These are phyloP conservation scores for Eilema depressum DNA, from an alignment of 2,888 invertebrate species.

Conservation along the genomic window DNA sequence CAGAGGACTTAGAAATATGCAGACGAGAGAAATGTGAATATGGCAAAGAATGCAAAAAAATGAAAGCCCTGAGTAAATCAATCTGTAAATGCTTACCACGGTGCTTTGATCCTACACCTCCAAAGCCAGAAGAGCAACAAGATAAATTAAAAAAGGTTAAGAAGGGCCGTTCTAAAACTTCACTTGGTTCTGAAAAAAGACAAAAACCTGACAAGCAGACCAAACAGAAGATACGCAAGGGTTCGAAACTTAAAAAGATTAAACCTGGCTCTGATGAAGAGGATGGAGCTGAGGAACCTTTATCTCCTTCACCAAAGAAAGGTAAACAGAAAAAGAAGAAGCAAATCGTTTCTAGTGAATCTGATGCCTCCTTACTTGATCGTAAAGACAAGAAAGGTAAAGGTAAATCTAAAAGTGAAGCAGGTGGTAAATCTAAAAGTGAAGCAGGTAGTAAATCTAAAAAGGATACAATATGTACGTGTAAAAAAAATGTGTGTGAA, in stretches of 20 bases:
- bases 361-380: background rate
- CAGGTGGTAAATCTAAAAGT: too few relatives aligned
- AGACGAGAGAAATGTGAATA: background rate
- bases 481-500: background rate
- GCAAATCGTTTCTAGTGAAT: background rate
- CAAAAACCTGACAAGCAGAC: background rate
- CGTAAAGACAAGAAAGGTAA: background rate
- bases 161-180: background rate
- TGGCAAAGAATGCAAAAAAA: background rate
- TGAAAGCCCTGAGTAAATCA: background rate
- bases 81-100: background rate
- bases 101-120: background rate
- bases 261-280: background rate
- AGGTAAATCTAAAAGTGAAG: slow-evolving; percentile 4
- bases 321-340: background rate
- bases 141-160: background rate
- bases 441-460: slow-evolving; percentile 2
- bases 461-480: background rate
- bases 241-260: background rate
- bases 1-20: background rate
- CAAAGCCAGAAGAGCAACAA: background rate
- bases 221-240: too few relatives aligned
- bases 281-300: background rate
- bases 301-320: background rate
- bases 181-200: background rate